A percentile compares a stretch with the other conserved stretches of the same genome.
Conservation (phyloP, 37 sponge, comb jelly and placozoan species). For the Diacarnus erythraeanus region DNA sequence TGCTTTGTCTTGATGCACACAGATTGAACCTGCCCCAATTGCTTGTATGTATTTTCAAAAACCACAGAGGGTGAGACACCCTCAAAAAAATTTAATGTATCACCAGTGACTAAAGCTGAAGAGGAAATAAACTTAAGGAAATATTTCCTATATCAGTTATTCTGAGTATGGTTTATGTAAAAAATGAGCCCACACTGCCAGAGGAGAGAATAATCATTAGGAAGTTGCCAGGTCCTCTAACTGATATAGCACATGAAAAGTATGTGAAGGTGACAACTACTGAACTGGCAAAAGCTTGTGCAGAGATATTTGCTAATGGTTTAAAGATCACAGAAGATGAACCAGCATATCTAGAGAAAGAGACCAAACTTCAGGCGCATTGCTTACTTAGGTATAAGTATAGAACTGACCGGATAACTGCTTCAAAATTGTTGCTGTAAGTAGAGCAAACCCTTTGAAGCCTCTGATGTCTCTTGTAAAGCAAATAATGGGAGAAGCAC, state of each 20-base stretch:
- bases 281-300: not conserved
- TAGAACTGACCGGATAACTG: not conserved
- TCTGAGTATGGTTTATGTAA: too few relatives aligned
- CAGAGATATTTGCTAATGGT: not conserved
- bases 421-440: not conserved
- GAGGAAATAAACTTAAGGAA: too few relatives aligned
- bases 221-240: not conserved
- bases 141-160: too few relatives aligned
- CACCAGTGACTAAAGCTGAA: too few relatives aligned
- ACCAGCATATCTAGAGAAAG: not conserved
- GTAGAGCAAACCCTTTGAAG: not conserved
- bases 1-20: too few relatives aligned
- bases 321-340: too few relatives aligned
- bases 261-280: not conserved
- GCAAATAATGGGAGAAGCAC: not conserved
- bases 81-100: too few relatives aligned
- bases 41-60: too few relatives aligned
- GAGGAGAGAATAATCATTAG: too few relatives aligned
- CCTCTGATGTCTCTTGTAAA: not conserved
- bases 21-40: too few relatives aligned
- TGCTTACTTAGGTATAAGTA: not conserved
- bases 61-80: too few relatives aligned
- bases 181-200: too few relatives aligned
- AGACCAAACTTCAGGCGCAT: not conserved
- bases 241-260: not conserved